A percentile compares a stretch with the other conserved stretches of the same genome.
phyloP scores from a whole-genome alignment of 2,797 vertebrate genomes.

The Anabacerthia variegaticeps region DNA sequence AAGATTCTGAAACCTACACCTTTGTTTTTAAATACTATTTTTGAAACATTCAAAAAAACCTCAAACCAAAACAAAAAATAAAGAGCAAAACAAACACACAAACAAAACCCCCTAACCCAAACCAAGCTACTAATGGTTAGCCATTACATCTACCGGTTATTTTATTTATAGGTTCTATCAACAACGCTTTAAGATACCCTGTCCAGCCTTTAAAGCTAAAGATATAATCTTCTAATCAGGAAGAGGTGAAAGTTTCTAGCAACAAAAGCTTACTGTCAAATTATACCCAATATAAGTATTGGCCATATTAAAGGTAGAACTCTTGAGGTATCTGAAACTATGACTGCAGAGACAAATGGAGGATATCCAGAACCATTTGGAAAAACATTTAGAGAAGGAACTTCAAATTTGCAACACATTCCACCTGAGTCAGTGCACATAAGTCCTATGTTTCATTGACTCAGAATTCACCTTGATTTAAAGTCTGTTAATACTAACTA shows the following conservation, averaged over 20 bases:
- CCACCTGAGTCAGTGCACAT: background rate
- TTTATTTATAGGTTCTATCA: background rate
- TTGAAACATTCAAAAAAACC: background rate
- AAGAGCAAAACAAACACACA: background rate
- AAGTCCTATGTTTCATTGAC: background rate
- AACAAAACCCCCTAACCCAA: background rate
- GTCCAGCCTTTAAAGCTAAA: background rate
- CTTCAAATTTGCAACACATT: background rate
- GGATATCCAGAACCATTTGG: background rate
- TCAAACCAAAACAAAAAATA: too few species aligned
- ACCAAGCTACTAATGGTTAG: background rate
- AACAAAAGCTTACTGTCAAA: background rate
- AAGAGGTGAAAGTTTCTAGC: background rate
- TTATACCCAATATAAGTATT: background rate
- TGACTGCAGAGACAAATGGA: fast-evolving
- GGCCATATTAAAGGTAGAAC: background rate
- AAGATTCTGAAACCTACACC: background rate
- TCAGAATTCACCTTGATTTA: background rate
- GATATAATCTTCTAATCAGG: background rate
- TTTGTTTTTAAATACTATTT: background rate
- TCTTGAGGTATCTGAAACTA: background rate
- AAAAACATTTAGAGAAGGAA: background rate
- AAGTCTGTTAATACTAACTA: background rate
- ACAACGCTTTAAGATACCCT: background rate
- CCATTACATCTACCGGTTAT: background rate